Percentiles rank a stretch among this genome's conserved stretches.
These are phyloP conservation scores for Campoletis sonorensis DNA, from an alignment of 1,140 invertebrate species.

Conservation along the genomic window DNA sequence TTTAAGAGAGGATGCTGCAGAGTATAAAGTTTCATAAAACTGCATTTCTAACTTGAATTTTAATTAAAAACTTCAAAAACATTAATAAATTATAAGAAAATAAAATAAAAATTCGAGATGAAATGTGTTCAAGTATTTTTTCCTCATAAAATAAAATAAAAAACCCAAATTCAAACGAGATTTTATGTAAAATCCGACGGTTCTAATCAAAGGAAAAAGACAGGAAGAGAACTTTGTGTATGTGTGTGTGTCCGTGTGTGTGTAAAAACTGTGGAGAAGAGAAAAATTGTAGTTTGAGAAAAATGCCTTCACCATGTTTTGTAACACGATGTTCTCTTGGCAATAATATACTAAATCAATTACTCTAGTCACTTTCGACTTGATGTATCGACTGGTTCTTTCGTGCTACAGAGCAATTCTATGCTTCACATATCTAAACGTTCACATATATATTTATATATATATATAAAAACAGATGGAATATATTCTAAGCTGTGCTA, in stretches of 20 bases:
- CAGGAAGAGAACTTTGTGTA: neutral
- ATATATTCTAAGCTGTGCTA: conserved; percentile 32
- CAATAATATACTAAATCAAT: conserved; percentile 44
- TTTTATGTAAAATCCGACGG: neutral
- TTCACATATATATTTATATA: no score
- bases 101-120: no score
- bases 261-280: neutral
- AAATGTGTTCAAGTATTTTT: no score
- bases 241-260: no score
- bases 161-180: neutral
- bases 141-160: no score
- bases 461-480: neutral
- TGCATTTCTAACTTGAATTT: no score
- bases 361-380: conserved; percentile 34
- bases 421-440: conserved; percentile 5
- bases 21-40: no score
- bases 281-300: conserved; percentile 7
- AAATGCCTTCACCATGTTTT: conserved; percentile 31
- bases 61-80: no score
- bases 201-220: conserved; percentile 8
- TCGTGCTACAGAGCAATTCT: conserved; percentile 34
- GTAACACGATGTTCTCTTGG: conserved; percentile 14
- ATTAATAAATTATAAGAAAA: no score
- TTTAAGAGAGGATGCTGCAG: no score
- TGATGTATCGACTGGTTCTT: conserved; percentile 43